Evolutionary conservation across 2,888 invertebrate genomes (phyloP).

Genomic region (Agrochola lychnidis): DNA sequence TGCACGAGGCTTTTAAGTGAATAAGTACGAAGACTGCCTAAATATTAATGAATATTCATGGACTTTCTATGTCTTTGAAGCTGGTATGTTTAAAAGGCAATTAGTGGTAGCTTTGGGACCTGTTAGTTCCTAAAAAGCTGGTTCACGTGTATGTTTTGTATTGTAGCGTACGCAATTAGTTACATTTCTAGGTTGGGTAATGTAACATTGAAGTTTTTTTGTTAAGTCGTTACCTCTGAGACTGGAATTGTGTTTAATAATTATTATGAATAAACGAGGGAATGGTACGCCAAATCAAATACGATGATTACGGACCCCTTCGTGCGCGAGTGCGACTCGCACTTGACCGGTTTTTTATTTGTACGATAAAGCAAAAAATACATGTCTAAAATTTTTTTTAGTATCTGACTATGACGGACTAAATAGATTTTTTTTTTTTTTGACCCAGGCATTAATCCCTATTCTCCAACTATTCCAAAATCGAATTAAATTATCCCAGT

Average conservation of each 20-base stretch:
- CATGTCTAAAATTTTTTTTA: no score
- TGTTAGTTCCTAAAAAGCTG: not conserved
- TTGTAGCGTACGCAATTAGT: not conserved
- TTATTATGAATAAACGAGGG: no score
- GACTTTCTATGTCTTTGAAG: slow-evolving; percentile 7
- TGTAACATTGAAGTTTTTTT: not conserved
- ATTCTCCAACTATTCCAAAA: no score
- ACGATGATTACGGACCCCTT: no score
- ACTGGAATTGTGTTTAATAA: not conserved
- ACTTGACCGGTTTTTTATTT: no score
- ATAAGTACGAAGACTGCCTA: slow-evolving; percentile 16
- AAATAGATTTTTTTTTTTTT: no score
- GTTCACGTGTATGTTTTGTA: slow-evolving; percentile 7
- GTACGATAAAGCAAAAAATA: no score
- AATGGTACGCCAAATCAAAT: no score
- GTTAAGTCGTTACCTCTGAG: not conserved
- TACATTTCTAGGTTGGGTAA: not conserved
- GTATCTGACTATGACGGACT: no score
- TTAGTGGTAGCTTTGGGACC: not conserved
- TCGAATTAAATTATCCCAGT: no score
- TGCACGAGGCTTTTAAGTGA: slow-evolving; percentile 1
- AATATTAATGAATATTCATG: slow-evolving; percentile 46
- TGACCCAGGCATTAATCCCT: no score
- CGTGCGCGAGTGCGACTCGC: no score
- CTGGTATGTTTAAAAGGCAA: slow-evolving; percentile 15